Base-by-base conservation (phyloP, 1,140 invertebrate genomes). In the Rhopalosiphum maidis region DNA sequence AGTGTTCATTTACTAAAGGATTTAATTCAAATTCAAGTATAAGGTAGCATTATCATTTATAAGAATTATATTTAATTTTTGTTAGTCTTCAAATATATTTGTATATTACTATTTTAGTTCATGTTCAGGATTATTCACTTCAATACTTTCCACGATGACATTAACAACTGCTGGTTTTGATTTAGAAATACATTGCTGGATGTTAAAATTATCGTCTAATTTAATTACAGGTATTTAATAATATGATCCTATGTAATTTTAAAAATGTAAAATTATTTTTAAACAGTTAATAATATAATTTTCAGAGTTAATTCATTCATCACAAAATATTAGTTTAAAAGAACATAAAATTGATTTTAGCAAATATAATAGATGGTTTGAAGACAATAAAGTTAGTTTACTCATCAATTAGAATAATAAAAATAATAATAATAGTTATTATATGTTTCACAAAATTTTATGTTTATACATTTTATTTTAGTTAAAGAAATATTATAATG, bases 161-260 rank as follows among this genome's bases (percentile, higher is more conserved):
- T 93, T 83, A 93, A 85, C 91, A 86, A 93, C 91, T 41, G 90
- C 90, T 48, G 91, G 82, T 30, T 85, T 93, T 93, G 91, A 93
- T 54, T 86, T 93, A 85, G 91, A 93, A 83, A 86, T 93, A 48
- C 91, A 93, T 86, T 86, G 77, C 30, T 93, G 91, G 91, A 93
- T 93, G 91, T 93, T 93, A 93, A 93, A 93, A 86, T 43, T 93
- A 30, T 93, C 82, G 55, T 93, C 91, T 25, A 93, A 93, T 93
- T 93, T 93, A 55, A 54, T 93, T 35, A 93, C 35, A 85, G 91
- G 91, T 96, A 94, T 51, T 51, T 51, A 51, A 51, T 51, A 51
- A 51, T 41, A 51, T 68, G 3, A 68, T 77, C 6, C 3, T 60
- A 1, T 43, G 15, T 43, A 68, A 7, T 41, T 68, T 90, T 90